Percentiles rank a stretch among this genome's conserved stretches.
Conservation (phyloP, 2,888 invertebrate species). For the Plebejus argus region DNA sequence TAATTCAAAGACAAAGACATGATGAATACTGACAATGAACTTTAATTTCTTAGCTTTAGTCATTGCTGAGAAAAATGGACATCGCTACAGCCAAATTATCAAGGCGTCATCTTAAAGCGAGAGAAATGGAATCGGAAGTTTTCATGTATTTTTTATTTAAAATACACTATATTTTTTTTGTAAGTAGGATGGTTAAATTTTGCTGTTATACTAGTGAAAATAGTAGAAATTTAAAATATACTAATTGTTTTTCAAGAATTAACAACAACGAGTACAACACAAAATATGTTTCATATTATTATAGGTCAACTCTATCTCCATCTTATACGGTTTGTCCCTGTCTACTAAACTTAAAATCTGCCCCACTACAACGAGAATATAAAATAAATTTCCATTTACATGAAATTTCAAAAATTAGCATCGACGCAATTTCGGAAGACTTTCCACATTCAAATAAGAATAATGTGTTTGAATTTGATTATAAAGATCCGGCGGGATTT, state of each 20-base stretch:
- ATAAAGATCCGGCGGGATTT: constrained; percentile 76
- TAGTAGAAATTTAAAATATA: not conserved
- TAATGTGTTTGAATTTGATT: constrained; percentile 79
- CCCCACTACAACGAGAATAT: not conserved
- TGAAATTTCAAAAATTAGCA: constrained; percentile 31
- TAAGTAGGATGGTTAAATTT: no score
- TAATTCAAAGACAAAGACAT: no score
- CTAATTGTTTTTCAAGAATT: not conserved
- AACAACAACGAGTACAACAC: not conserved
- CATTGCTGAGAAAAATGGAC: no score
- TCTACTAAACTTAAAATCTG: not conserved
- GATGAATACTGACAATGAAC: no score
- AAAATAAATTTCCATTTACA: not conserved
- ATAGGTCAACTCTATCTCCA: not conserved
- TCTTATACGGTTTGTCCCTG: not conserved
- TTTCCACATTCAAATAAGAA: constrained; percentile 66
- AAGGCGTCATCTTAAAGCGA: no score
- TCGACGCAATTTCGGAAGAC: constrained; percentile 47
- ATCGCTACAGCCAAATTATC: no score
- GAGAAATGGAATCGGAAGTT: not conserved
- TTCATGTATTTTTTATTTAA: no score
- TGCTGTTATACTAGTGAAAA: no score
- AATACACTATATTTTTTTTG: no score
- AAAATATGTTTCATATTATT: not conserved
- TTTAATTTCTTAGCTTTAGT: no score